Evolutionary conservation across 2,797 vertebrate species (phyloP).

Genomic region (Oreochromis grahami): DNA sequence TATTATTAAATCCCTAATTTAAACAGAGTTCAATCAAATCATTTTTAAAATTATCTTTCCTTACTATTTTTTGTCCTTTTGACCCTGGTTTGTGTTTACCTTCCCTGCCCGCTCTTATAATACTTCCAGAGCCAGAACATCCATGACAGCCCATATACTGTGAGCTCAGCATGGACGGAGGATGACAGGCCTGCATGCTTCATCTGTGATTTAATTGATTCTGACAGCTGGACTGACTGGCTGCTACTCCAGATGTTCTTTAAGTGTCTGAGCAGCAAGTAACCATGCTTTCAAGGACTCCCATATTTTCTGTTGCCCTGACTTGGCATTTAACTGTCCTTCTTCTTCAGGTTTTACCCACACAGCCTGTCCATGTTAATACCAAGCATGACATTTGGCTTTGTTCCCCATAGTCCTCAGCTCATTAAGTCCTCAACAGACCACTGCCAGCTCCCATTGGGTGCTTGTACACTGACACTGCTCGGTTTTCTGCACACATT

Average conservation of each 20-base stretch:
- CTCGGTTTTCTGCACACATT: slow-evolving; percentile 3
- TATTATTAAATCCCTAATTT: no score
- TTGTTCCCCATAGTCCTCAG: background rate
- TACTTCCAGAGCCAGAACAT: background rate
- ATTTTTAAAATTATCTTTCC: no score
- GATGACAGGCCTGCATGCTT: slow-evolving; percentile 15
- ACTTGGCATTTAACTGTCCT: background rate
- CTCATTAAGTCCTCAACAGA: background rate
- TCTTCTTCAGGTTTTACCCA: background rate
- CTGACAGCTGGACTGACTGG: slow-evolving; percentile 53
- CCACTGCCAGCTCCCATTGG: background rate
- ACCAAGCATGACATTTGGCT: background rate
- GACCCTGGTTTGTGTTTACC: background rate
- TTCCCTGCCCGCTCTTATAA: background rate
- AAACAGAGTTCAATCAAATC: no score
- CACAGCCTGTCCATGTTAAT: background rate
- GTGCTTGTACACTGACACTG: background rate
- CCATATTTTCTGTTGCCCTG: background rate
- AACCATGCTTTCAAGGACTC: slow-evolving; percentile 43
- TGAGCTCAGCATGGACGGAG: slow-evolving; percentile 30
- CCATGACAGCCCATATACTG: background rate
- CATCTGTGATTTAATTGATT: slow-evolving; percentile 45
- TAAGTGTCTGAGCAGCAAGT: slow-evolving; percentile 31
- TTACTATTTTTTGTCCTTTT: background rate
- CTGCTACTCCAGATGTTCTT: slow-evolving; percentile 55